Conservation (phyloP, 2,113 vertebrate genomes). For the Hyperopisus bebe region DNA sequence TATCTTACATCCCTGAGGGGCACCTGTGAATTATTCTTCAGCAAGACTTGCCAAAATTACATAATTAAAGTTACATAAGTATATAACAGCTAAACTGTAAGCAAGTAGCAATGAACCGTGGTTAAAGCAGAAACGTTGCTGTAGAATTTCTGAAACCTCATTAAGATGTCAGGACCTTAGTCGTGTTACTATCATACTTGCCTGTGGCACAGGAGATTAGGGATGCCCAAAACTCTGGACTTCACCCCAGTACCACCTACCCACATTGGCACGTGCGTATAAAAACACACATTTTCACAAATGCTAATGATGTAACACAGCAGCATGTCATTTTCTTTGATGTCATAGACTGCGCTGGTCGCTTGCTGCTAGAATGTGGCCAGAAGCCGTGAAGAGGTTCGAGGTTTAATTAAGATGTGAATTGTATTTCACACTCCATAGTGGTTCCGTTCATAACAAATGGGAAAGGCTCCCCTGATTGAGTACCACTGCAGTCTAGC, state of each 20-base stretch:
- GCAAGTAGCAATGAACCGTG: neutral
- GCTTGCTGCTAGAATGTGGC: neutral
- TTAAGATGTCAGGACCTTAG: neutral
- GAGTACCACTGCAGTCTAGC: neutral
- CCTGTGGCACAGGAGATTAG: neutral
- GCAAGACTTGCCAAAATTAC: neutral
- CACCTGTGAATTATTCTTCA: neutral
- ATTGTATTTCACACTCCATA: neutral
- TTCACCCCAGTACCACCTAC: neutral
- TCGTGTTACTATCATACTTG: neutral
- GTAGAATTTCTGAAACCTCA: neutral
- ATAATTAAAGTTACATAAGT: neutral
- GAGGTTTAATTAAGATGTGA: slow-evolving; percentile 12
- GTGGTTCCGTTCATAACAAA: neutral
- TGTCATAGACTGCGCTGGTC: neutral
- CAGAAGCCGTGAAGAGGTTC: neutral
- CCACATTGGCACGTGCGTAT: neutral
- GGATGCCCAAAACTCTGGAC: neutral
- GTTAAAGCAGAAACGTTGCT: neutral
- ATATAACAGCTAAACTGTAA: neutral
- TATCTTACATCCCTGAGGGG: neutral
- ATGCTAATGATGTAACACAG: neutral
- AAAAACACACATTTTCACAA: neutral
- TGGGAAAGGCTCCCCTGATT: neutral
- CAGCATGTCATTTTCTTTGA: neutral